phyloP scores from a whole-genome alignment of 2,888 invertebrate genomes.

The Timema cristinae region DNA sequence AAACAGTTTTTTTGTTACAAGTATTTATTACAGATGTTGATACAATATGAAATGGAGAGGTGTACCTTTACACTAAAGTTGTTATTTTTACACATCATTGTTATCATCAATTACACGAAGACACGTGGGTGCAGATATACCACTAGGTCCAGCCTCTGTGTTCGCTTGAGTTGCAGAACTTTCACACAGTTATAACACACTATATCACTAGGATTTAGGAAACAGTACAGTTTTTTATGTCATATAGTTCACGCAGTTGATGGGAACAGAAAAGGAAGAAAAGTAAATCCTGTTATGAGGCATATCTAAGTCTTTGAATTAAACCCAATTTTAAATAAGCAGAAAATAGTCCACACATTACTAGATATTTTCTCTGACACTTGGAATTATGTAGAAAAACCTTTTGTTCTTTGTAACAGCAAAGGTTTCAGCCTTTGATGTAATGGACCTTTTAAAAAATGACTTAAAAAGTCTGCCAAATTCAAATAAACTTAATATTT shows the following conservation, averaged over 20 bases:
- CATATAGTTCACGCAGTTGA: neutral
- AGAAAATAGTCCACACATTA: neutral
- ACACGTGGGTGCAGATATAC: no score
- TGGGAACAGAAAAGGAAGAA: neutral
- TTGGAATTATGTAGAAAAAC: neutral
- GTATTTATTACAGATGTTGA: no score
- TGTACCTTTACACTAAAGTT: no score
- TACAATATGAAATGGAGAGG: no score
- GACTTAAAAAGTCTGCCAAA: neutral
- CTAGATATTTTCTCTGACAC: neutral
- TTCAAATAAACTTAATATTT: neutral
- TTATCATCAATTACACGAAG: no score
- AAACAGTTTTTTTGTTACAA: no score
- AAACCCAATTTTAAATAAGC: neutral
- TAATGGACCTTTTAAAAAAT: neutral
- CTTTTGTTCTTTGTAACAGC: neutral
- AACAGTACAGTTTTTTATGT: no score
- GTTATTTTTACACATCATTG: no score
- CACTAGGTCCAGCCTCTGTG: no score
- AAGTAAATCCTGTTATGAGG: neutral
- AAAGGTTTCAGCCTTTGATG: neutral
- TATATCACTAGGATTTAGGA: no score
- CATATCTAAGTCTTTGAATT: neutral
- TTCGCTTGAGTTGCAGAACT: no score
- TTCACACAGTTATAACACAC: no score